Percentiles rank a stretch among this genome's conserved stretches.
phyloP scores from a whole-genome alignment of 2,113 vertebrate species.

The Muntiacus reevesi region DNA sequence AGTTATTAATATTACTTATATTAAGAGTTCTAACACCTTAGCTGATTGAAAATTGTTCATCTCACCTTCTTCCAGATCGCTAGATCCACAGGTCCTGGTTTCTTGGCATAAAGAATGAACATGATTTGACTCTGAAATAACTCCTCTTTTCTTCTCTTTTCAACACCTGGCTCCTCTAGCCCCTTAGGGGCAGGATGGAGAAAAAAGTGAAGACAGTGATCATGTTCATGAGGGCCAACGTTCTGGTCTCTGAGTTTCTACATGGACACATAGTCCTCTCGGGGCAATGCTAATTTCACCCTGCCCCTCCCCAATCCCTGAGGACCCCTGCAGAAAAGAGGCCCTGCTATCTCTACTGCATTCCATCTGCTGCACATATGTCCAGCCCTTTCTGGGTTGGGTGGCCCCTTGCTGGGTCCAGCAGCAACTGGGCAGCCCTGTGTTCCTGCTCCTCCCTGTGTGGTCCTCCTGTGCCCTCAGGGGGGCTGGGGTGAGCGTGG shows the following conservation, averaged over 20 bases:
- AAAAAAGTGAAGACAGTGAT: background rate
- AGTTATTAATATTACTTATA: background rate
- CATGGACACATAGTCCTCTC: background rate
- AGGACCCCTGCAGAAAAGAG: background rate
- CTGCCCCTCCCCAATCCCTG: background rate
- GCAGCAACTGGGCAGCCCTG: background rate
- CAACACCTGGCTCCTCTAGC: background rate
- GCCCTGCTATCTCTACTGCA: background rate
- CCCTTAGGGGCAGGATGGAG: background rate
- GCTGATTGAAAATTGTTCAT: background rate
- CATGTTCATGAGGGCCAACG: background rate
- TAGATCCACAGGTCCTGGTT: background rate
- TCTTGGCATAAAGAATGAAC: background rate
- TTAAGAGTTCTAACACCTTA: background rate
- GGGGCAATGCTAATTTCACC: background rate
- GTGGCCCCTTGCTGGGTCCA: background rate
- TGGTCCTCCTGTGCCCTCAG: background rate
- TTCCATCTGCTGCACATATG: background rate
- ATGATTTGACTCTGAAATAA: background rate
- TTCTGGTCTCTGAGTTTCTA: background rate
- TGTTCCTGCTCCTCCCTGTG: too few species aligned
- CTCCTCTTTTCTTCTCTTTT: background rate
- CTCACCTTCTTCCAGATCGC: background rate
- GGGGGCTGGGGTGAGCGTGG: fast-evolving
- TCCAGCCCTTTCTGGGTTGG: background rate